Percentiles rank a stretch among this genome's conserved stretches.
Conservation (phyloP, 2,113 vertebrate genomes). For the Lepisosteus oculatus region DNA sequence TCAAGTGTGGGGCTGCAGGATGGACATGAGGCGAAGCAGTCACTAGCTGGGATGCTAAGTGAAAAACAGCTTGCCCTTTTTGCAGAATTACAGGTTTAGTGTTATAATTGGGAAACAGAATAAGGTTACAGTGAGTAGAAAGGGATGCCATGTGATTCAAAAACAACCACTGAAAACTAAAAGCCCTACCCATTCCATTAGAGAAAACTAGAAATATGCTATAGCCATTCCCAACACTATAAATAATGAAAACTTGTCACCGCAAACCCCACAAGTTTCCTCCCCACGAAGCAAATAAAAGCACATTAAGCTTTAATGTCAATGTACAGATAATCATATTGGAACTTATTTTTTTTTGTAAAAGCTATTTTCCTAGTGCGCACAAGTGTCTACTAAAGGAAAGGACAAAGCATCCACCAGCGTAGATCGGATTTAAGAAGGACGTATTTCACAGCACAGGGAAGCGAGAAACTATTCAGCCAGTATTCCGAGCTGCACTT, state of each 20-base stretch:
- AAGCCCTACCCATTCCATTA: neutral
- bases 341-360: slow-evolving; percentile 14
- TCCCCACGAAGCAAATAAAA: slow-evolving; percentile 22
- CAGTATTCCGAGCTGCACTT: slow-evolving; percentile 30
- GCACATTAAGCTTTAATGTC: slow-evolving; percentile 14
- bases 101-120: too few species aligned
- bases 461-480: slow-evolving; percentile 41
- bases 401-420: slow-evolving; percentile 13
- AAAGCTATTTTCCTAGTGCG: neutral
- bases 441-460: slow-evolving; percentile 17
- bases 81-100: too few species aligned
- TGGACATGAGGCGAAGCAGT: too few species aligned
- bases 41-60: too few species aligned
- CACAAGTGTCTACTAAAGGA: neutral
- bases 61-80: too few species aligned
- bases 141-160: too few species aligned
- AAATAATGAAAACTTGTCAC: slow-evolving; percentile 10
- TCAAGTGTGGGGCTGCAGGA: too few species aligned
- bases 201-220: neutral
- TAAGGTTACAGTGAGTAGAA: too few species aligned
- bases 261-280: slow-evolving; percentile 11
- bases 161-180: too few species aligned
- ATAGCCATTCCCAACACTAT: slow-evolving; percentile 10
- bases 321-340: slow-evolving; percentile 28
- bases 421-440: slow-evolving; percentile 22